Conservation (phyloP, 2,113 vertebrate species). For the Dromiciops gliroides region DNA sequence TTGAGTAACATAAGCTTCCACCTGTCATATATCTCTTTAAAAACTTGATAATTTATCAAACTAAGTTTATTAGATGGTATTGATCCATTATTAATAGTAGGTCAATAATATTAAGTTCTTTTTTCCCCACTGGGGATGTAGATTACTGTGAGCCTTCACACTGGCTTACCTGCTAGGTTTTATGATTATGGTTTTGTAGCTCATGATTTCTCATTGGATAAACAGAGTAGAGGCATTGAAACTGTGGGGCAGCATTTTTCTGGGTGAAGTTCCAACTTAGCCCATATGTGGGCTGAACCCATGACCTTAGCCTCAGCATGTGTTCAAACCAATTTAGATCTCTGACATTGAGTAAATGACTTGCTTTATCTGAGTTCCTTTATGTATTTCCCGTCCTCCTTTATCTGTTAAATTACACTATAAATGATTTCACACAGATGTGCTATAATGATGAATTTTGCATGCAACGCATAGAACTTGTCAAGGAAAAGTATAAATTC, state of each 20-base stretch:
- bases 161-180: neutral
- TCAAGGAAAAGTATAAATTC: neutral
- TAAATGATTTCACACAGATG: neutral
- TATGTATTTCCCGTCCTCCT: neutral
- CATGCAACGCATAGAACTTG: neutral
- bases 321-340: neutral
- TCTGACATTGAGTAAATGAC: neutral
- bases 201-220: neutral
- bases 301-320: neutral
- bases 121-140: neutral
- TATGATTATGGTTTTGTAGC: neutral
- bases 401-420: neutral
- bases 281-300: neutral
- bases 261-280: neutral
- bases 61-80: neutral
- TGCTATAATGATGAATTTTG: neutral
- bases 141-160: neutral
- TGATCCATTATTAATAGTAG: neutral
- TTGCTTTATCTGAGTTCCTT: neutral
- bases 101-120: neutral
- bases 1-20: slow-evolving; percentile 23
- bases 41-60: slow-evolving; percentile 9
- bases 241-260: neutral
- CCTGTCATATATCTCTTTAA: slow-evolving; percentile 3
- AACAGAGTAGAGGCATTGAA: neutral